Evolutionary conservation across 2,797 vertebrate species (phyloP), one percentile per base, ranked within the genome.

Genomic region (Parambassis ranga): DNA sequence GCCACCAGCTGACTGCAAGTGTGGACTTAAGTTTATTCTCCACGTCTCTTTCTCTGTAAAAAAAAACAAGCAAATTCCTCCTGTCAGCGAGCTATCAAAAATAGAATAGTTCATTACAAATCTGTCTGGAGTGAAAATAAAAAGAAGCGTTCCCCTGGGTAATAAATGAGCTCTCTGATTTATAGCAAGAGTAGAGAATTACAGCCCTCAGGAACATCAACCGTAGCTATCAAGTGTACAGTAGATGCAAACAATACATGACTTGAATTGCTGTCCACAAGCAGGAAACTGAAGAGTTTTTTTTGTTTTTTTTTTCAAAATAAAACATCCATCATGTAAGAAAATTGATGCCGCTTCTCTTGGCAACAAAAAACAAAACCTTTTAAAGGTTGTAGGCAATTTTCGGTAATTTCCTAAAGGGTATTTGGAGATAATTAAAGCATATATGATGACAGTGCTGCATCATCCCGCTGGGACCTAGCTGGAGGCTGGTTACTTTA

Each of bases 121-220:
- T 59, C 49, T 65, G 28, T 81, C 69, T 76, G 46, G 24, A 33
- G 22, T 39, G 46, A 64, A 65, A 64, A 77, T 65, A 74, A 68
- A 70, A 48, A 44, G 30, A 38, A 51, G n/a, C 19, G 10, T 52
- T 61, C 38, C 58, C 48, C 26, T 50, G 53, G 43, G 71, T 76
- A 68, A 77, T 59, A 71, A 74, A 79, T 71, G 30, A 64, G 51
- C 43, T 44, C 31, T 48, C 27, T 65, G 37, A 60, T 77, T 78
- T 67, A 81, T 24, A 71, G 58, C 48, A 42, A 64, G 55, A 61
- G 59, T 33, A 68, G 47, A 39, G 11, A 24, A 57, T 53, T 65
- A 50, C 46, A 65, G 52, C 68, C 60, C 39, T 30, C 5, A 46
- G 66, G 56, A 76, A 39, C 48, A 57, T 62, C 48, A 63, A 49